Conservation (phyloP, 2,113 vertebrate genomes). For the Alouatta palliata region DNA sequence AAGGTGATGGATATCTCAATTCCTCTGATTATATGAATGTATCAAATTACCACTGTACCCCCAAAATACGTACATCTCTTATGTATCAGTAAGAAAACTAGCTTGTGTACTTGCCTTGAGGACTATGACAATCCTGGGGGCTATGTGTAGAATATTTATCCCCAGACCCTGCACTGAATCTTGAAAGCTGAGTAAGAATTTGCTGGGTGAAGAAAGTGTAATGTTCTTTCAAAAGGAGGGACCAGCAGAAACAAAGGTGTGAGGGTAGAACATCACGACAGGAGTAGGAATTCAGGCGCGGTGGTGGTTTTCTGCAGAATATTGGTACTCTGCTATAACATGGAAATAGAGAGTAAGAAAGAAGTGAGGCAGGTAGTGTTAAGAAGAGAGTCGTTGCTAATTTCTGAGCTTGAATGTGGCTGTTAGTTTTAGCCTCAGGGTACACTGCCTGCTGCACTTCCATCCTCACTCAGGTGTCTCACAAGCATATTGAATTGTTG, state of each 20-base stretch:
- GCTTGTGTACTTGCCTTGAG: neutral
- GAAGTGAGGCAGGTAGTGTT: neutral
- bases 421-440: neutral
- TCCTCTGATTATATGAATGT: too few species aligned
- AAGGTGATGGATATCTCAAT: too few species aligned
- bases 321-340: neutral
- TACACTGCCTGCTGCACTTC: neutral
- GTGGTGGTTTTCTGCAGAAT: neutral
- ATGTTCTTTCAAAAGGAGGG: neutral
- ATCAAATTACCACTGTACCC: too few species aligned
- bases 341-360: neutral
- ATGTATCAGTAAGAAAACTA: neutral
- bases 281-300: neutral
- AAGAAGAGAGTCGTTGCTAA: neutral
- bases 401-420: neutral
- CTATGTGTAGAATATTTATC: neutral
- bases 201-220: neutral
- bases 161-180: neutral
- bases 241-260: neutral
- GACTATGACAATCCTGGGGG: neutral
- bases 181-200: neutral
- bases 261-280: accelerated
- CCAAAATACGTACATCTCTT: too few species aligned
- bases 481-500: neutral
- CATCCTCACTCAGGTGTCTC: neutral